Evolutionary conservation across 2,888 invertebrate species (phyloP).

Genomic region (Ormyrus thymus): DNA sequence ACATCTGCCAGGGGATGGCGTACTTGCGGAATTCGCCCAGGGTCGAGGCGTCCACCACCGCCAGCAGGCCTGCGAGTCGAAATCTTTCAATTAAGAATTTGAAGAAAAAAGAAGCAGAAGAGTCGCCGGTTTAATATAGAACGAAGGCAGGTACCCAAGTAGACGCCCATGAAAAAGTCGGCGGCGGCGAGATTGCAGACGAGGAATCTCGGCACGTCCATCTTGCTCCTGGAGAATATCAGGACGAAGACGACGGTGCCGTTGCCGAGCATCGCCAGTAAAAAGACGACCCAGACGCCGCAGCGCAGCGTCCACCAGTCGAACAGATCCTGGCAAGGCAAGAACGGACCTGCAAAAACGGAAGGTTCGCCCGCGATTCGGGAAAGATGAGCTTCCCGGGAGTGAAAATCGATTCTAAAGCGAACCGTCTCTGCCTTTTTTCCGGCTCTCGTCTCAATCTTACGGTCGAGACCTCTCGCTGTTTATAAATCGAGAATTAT

Average conservation of each 20-base stretch:
- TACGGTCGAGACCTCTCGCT: too few species aligned
- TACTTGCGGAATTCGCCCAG: conserved; percentile 96
- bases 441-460: too few species aligned
- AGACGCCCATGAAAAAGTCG: conserved; percentile 98
- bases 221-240: conserved; percentile 92
- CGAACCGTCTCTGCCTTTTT: too few species aligned
- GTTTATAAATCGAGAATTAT: too few species aligned
- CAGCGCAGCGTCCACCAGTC: conserved; percentile 98
- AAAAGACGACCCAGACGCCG: conserved; percentile 97
- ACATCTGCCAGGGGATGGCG: conserved; percentile 98
- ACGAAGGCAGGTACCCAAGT: conserved; percentile 80
- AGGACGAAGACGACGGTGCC: conserved; percentile 96
- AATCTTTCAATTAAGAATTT: too few species aligned
- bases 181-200: conserved; percentile 98
- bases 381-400: too few species aligned
- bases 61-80: conserved; percentile 85
- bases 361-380: too few species aligned
- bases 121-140: too few species aligned
- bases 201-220: conserved; percentile 97
- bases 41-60: conserved; percentile 96
- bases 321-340: conserved; percentile 96
- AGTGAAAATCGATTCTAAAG: too few species aligned
- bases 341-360: conserved; percentile 86
- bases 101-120: too few species aligned
- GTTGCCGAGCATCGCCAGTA: conserved; percentile 96